These are phyloP conservation scores for Ciconia boyciana DNA, from an alignment of 2,113 vertebrate genomes.

Conservation along the genomic window DNA sequence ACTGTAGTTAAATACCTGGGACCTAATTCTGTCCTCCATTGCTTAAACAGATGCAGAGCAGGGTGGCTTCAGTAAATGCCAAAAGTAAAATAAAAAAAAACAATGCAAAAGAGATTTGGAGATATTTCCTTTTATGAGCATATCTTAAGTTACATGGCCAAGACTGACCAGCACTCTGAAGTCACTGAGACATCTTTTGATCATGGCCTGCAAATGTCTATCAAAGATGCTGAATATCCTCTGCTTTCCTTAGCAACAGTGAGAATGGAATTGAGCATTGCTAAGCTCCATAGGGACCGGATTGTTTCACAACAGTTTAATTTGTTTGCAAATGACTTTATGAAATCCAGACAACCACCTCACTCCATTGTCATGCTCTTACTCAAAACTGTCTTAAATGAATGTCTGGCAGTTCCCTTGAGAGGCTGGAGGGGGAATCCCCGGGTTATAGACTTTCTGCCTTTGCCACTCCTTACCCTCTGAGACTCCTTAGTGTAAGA, in stretches of 20 bases:
- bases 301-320: slow-evolving; percentile 6
- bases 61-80: neutral
- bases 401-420: neutral
- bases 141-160: neutral
- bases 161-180: neutral
- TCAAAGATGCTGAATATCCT: neutral
- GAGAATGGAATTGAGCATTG: neutral
- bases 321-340: slow-evolving; percentile 3
- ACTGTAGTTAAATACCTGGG: neutral
- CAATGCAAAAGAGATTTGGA: neutral
- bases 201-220: neutral
- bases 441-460: neutral
- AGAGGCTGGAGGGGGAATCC: slow-evolving; percentile 21
- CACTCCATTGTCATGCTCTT: neutral
- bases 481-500: neutral
- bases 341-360: slow-evolving; percentile 15
- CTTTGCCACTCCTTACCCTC: neutral
- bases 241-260: neutral
- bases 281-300: neutral
- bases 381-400: neutral
- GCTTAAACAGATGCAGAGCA: neutral
- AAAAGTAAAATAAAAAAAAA: neutral
- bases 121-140: neutral
- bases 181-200: neutral
- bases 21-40: neutral